Evolutionary conservation across 1,140 invertebrate species (phyloP).

Genomic region (Stegodyphus mimosarum): DNA sequence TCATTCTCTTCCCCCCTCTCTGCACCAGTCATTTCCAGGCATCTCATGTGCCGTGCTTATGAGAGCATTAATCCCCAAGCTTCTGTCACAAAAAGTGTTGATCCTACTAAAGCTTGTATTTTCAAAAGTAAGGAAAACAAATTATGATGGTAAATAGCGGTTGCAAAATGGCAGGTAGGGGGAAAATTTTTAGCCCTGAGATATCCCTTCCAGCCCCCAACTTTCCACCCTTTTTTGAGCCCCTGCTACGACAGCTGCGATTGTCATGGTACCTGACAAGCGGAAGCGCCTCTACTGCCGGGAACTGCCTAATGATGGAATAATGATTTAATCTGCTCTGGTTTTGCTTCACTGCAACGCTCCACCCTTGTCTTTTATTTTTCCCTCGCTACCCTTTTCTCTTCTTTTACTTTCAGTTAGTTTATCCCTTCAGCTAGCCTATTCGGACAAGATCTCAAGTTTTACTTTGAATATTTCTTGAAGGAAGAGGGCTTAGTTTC

Average conservation of each 20-base stretch:
- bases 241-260: conserved; percentile 55
- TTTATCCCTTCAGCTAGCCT: conserved; percentile 44
- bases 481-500: too few relatives aligned
- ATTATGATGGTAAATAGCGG: conserved; percentile 50
- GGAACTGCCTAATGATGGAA: conserved; percentile 55
- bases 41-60: neutral
- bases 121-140: conserved; percentile 32
- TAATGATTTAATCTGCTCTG: conserved; percentile 60
- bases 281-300: conserved; percentile 52
- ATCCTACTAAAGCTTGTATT: conserved; percentile 32
- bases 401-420: conserved; percentile 44
- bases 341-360: conserved; percentile 45
- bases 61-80: conserved; percentile 30
- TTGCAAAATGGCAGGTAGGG: conserved; percentile 59
- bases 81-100: conserved; percentile 47
- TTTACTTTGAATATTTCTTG: conserved; percentile 32
- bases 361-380: conserved; percentile 2
- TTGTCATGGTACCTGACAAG: conserved; percentile 53
- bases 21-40: neutral
- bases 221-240: conserved; percentile 46
- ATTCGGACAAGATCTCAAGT: conserved; percentile 12
- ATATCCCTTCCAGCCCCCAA: conserved; percentile 33
- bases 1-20: neutral
- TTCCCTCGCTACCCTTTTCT: conserved; percentile 9
- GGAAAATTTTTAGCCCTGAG: conserved; percentile 57